These are phyloP conservation scores for Sebastes diaconus DNA, from an alignment of 2,797 vertebrate species.

Conservation along the genomic window DNA sequence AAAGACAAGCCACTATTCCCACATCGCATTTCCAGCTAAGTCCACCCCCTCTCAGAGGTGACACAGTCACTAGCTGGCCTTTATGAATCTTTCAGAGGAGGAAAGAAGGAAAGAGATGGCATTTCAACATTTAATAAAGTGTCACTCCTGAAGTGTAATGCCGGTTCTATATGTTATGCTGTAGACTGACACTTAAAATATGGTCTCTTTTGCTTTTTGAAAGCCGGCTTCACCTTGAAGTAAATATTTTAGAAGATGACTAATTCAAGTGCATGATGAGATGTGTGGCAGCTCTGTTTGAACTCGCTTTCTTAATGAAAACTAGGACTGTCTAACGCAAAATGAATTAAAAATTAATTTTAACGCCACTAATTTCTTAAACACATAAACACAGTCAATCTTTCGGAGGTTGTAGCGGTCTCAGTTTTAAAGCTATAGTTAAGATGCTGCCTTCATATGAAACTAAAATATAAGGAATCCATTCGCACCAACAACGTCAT, in stretches of 20 bases:
- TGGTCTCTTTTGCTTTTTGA: slow-evolving; percentile 5
- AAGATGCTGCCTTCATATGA: no score
- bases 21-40: slow-evolving; percentile 42
- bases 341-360: no score
- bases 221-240: background rate
- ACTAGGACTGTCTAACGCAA: no score
- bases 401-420: no score
- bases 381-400: no score
- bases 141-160: slow-evolving; percentile 31
- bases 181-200: slow-evolving; percentile 40
- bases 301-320: slow-evolving; percentile 6
- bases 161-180: slow-evolving; percentile 17
- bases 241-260: slow-evolving; percentile 37
- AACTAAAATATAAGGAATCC: no score
- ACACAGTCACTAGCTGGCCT: slow-evolving; percentile 68
- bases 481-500: no score
- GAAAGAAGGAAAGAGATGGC: slow-evolving; percentile 38
- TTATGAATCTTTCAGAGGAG: slow-evolving; percentile 71
- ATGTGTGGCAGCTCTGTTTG: slow-evolving; percentile 17
- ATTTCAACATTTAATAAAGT: slow-evolving; percentile 65
- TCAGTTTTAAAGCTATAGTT: no score
- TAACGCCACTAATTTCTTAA: no score
- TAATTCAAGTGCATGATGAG: slow-evolving; percentile 23
- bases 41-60: slow-evolving; percentile 55
- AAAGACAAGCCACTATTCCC: slow-evolving; percentile 55